Evolutionary conservation across 2,888 invertebrate species (phyloP).

Genomic region (Hydroisotoma schaefferi): DNA sequence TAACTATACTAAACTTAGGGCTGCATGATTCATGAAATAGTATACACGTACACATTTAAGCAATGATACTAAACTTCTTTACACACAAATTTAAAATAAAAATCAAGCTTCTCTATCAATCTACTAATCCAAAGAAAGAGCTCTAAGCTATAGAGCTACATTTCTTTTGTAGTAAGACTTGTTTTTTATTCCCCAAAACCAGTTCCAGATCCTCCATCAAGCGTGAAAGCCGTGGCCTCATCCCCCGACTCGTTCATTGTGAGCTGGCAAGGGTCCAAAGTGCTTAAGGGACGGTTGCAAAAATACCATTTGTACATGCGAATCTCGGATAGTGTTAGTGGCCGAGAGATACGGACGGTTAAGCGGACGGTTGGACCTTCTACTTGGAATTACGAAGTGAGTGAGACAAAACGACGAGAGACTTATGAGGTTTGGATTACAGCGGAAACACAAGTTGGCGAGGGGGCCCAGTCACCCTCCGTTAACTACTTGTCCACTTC

Average conservation of each 20-base stretch:
- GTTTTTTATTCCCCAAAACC: conserved; percentile 16
- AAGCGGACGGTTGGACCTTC: conserved; percentile 36
- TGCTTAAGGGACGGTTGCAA: conserved; percentile 71
- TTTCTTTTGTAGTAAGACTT: no score
- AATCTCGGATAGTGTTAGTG: conserved; percentile 34
- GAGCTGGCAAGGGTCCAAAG: conserved; percentile 71
- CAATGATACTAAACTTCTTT: no score
- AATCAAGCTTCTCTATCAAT: no score
- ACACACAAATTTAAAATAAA: no score
- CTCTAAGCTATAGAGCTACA: no score
- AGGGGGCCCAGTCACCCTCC: conserved; percentile 34
- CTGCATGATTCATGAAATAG: no score
- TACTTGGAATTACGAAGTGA: conserved; percentile 41
- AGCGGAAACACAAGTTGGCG: conserved; percentile 41
- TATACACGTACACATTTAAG: no score
- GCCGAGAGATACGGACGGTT: conserved; percentile 37
- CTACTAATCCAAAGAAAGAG: no score
- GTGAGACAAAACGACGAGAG: conserved; percentile 42
- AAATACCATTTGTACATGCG: conserved; percentile 68
- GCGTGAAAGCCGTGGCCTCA: conserved; percentile 73
- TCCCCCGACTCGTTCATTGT: conserved; percentile 70
- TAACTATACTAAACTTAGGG: no score
- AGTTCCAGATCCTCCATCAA: conserved; percentile 75
- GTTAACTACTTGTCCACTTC: conserved; percentile 26
- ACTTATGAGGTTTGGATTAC: conserved; percentile 46